Base-by-base conservation (phyloP, 2,888 invertebrate genomes). In the Rutpela maculata region DNA sequence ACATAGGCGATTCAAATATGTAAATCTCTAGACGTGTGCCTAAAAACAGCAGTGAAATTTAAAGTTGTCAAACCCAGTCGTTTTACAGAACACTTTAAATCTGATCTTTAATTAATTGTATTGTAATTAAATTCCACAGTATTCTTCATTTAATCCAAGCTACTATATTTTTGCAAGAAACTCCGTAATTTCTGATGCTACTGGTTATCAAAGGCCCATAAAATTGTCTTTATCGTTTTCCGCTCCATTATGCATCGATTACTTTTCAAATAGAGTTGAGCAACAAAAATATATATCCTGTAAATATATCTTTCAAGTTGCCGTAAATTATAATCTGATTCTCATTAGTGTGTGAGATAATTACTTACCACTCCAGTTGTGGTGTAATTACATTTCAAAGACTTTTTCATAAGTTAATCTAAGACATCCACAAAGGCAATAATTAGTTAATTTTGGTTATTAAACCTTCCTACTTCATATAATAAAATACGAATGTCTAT, bases 171-270 rank as follows among this genome's bases (percentile, higher is more conserved):
- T 50, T 50, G n/a, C 15, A 43, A 43, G 57, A 17, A 59, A 57
- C 5, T 17, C 59, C 26, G 31, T 35, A 69, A 59, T 56, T 43
- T 55, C 55, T 57, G 11, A 35, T 57, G 19, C 35, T 69, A 12
- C 26, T 38, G 69, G 56, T 69, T 69, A 69, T 69, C 69, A 69
- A 57, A 59, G 18, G 12, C 31, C 59, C 57, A 69, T 69, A 69
- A 69, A 69, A 69, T 69, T 59, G 57, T 57, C 69, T 69, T 59
- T 69, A 69, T 69, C 69, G 26, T 57, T 35, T 69, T 69, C 69
- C 57, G 57, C 57, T 57, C 38, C 69, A 69, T 69, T 69, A 69
- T 31, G 69, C 59, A 69, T 59, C 31, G 69, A 69, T 69, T 57
- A 57, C 59, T 35, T 69, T 59, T 35, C 35, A 59, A 69, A 57